phyloP scores from a whole-genome alignment of 2,888 invertebrate genomes.

The Campoletis raptor region DNA sequence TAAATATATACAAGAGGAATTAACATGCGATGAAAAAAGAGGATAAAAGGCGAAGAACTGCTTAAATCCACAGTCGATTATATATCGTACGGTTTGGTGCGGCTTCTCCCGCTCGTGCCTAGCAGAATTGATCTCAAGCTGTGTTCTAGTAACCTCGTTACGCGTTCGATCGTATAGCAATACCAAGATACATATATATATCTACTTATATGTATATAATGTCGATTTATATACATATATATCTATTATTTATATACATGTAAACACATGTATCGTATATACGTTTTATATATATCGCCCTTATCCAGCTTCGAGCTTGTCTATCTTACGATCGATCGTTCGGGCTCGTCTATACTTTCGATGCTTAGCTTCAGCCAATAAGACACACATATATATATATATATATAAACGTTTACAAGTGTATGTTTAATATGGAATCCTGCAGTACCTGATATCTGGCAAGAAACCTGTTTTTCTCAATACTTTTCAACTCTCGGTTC shows the following conservation, averaged over 20 bases:
- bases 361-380: slow-evolving; percentile 9
- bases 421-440: neutral
- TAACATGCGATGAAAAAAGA: neutral
- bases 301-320: slow-evolving; percentile 25
- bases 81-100: slow-evolving; percentile 33
- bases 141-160: slow-evolving; percentile 80
- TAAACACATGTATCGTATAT: neutral
- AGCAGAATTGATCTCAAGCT: slow-evolving; percentile 78
- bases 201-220: slow-evolving; percentile 25
- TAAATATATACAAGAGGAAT: neutral
- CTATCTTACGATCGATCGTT: slow-evolving; percentile 19
- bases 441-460: slow-evolving; percentile 9
- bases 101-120: slow-evolving; percentile 38
- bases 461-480: slow-evolving; percentile 61
- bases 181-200: slow-evolving; percentile 12
- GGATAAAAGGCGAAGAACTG: neutral
- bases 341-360: slow-evolving; percentile 33
- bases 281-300: slow-evolving; percentile 3
- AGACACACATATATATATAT: neutral
- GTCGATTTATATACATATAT: neutral
- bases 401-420: neutral
- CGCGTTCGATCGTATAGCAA: slow-evolving; percentile 67
- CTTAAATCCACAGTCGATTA: neutral
- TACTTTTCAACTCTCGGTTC: slow-evolving; percentile 32
- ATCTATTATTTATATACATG: neutral